A percentile compares a stretch with the other conserved stretches of the same genome.
phyloP scores from a whole-genome alignment of 1,140 invertebrate species.

The Drosophila santomea region DNA sequence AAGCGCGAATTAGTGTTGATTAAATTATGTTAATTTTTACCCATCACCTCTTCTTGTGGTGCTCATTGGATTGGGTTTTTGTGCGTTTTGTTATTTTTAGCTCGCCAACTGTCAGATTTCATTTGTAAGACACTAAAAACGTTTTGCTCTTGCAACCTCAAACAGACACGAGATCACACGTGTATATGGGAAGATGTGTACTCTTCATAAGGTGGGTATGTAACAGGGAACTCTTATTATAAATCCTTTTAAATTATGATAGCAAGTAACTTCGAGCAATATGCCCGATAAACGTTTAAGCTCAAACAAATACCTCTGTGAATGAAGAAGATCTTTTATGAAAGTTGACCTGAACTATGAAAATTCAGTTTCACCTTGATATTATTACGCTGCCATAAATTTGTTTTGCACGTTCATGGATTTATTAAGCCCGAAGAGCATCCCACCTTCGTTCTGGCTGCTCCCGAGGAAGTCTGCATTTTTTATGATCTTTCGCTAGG shows the following conservation, averaged over 20 bases:
- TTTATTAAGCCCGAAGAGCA: conserved; percentile 1
- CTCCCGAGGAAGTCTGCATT: conserved; percentile 5
- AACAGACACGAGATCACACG: conserved; percentile 57
- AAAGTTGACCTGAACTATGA: too few relatives aligned
- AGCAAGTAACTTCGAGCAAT: too few relatives aligned
- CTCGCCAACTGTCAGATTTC: conserved; percentile 75
- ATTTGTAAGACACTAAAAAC: conserved; percentile 79
- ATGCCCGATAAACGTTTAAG: too few relatives aligned
- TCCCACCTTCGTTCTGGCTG: background rate
- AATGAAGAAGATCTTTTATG: too few relatives aligned
- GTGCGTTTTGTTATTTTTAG: conserved; percentile 70
- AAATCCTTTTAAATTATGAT: too few relatives aligned
- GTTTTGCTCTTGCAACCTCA: conserved; percentile 67
- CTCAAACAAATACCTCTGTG: too few relatives aligned
- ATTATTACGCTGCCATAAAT: too few relatives aligned
- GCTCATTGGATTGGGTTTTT: conserved; percentile 44
- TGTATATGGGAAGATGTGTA: conserved; percentile 28
- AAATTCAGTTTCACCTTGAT: too few relatives aligned
- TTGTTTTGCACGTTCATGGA: background rate
- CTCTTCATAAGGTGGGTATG: conserved; percentile 2
- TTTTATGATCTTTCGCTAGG: conserved; percentile 70
- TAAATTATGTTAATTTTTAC: conserved; percentile 77
- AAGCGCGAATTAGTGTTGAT: conserved; percentile 78
- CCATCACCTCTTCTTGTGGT: conserved; percentile 25
- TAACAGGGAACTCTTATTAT: background rate